phyloP scores from a whole-genome alignment of 1,140 invertebrate genomes.

The Linepithema humile region DNA sequence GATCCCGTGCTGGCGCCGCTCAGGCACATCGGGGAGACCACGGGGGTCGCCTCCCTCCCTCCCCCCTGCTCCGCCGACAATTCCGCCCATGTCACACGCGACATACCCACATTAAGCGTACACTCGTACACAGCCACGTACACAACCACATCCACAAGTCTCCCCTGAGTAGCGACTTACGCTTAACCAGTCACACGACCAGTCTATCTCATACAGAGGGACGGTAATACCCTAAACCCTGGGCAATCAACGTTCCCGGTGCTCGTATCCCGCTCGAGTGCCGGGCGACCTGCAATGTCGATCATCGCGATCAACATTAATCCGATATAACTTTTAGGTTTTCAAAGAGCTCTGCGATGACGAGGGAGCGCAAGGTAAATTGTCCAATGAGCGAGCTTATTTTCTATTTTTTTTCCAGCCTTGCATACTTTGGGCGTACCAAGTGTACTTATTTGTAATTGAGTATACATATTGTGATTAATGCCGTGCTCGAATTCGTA shows the following conservation, averaged over 20 bases:
- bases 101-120: constrained; percentile 39
- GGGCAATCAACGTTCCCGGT: constrained; percentile 73
- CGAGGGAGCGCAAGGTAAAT: constrained; percentile 46
- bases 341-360: not conserved
- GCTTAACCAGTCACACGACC: constrained; percentile 26
- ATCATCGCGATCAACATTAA: constrained; percentile 14
- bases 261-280: not conserved
- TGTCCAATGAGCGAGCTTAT: constrained; percentile 17
- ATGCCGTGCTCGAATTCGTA: constrained; percentile 37
- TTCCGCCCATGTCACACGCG: constrained; percentile 52
- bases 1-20: not conserved
- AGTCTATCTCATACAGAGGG: constrained; percentile 29
- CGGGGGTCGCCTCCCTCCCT: not conserved
- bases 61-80: not conserved
- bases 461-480: constrained; percentile 18
- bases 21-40: not conserved
- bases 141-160: constrained; percentile 37
- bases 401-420: constrained; percentile 47
- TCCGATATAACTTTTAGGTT: constrained; percentile 32
- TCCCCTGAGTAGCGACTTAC: constrained; percentile 22
- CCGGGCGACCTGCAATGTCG: not conserved
- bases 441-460: not conserved
- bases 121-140: constrained; percentile 42
- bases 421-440: not conserved
- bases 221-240: constrained; percentile 76